Evolutionary conservation across 2,797 vertebrate species (phyloP).

Genomic region (Tenualosa ilisha): DNA sequence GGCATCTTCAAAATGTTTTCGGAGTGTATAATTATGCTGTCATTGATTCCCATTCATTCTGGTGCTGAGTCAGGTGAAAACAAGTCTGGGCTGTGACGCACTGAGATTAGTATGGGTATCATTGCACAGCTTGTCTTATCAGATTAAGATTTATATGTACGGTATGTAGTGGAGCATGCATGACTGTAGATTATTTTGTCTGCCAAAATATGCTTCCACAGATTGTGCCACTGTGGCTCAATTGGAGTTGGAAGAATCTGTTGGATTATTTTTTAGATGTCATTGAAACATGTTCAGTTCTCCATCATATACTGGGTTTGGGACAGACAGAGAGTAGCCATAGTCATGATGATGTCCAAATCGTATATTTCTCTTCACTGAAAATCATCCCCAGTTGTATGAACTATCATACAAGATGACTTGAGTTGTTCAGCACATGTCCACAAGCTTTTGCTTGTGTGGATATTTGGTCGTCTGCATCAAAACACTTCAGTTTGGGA

Average conservation of each 20-base stretch:
- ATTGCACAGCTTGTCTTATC: background rate
- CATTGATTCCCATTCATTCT: conserved; percentile 49
- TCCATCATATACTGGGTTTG: background rate
- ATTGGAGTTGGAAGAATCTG: background rate
- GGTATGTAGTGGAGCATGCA: background rate
- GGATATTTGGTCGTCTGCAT: background rate
- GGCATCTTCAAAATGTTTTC: conserved; percentile 59
- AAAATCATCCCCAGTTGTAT: background rate
- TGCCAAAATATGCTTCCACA: too few species aligned
- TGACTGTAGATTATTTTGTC: background rate
- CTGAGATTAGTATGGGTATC: background rate
- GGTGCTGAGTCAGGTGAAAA: conserved; percentile 60
- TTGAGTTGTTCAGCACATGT: background rate
- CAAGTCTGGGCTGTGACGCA: conserved; percentile 59
- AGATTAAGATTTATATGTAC: background rate
- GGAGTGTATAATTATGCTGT: conserved; percentile 64
- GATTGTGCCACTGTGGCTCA: background rate
- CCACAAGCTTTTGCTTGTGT: background rate
- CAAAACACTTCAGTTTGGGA: background rate
- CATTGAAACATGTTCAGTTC: background rate
- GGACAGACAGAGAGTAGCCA: background rate
- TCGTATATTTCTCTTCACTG: background rate
- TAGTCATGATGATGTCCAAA: background rate
- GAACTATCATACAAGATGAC: background rate
- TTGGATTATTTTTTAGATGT: background rate